Conservation (phyloP, 2,113 vertebrate genomes). For the Istiophorus platypterus region DNA sequence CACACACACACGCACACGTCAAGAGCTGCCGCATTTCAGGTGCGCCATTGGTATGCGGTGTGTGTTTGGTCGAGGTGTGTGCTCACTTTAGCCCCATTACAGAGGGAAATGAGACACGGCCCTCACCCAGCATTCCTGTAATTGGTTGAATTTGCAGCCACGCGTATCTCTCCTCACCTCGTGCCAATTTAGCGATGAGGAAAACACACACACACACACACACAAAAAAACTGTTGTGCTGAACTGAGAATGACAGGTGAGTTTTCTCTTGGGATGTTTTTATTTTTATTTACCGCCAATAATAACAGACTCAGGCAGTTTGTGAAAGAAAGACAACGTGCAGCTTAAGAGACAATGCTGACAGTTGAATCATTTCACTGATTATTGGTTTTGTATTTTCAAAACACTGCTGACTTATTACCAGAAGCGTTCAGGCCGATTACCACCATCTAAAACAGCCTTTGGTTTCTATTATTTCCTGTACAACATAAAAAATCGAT, state of each 20-base stretch:
- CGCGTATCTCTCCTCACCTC: slow-evolving; percentile 54
- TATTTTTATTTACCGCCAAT: slow-evolving; percentile 6
- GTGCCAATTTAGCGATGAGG: slow-evolving; percentile 51
- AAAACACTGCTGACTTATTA: not conserved
- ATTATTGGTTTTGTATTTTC: not conserved
- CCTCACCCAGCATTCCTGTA: slow-evolving; percentile 65
- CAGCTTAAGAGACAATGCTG: not conserved
- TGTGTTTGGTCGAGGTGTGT: slow-evolving; percentile 35
- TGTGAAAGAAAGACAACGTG: not conserved
- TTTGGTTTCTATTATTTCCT: not conserved
- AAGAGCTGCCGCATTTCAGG: slow-evolving; percentile 26
- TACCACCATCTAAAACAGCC: not conserved
- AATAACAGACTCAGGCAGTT: not conserved
- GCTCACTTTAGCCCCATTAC: slow-evolving; percentile 53
- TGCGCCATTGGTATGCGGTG: slow-evolving; percentile 49
- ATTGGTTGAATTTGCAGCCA: slow-evolving; percentile 61
- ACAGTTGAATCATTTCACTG: not conserved
- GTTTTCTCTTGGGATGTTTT: slow-evolving; percentile 21
- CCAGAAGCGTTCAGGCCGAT: not conserved
- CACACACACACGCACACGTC: not conserved
- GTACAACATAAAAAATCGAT: no score
- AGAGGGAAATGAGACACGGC: slow-evolving; percentile 47
- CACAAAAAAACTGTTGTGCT: not conserved
- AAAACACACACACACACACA: not conserved
- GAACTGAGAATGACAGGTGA: slow-evolving; percentile 17